Evolutionary conservation across 2,113 vertebrate species (phyloP).

Genomic region (Psephotus haematonotus): DNA sequence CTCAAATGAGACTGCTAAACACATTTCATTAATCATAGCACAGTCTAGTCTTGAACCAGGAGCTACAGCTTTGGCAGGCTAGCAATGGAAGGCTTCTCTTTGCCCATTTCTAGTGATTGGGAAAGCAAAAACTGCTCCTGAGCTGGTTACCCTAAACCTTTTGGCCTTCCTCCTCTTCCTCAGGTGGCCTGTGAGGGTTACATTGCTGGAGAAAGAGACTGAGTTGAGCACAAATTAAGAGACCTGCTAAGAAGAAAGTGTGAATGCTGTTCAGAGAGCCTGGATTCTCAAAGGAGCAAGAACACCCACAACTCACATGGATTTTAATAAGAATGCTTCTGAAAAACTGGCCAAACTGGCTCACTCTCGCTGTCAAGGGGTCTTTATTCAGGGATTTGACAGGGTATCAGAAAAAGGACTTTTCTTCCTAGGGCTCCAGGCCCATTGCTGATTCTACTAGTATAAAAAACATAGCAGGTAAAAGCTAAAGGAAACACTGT

Average conservation of each 20-base stretch:
- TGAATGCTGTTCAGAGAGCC: background rate
- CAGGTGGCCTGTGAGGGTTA: background rate
- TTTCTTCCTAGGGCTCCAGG: background rate
- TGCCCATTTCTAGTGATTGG: background rate
- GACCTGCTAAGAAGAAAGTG: background rate
- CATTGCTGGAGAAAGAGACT: background rate
- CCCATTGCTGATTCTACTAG: background rate
- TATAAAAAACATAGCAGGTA: background rate
- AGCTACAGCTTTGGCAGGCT: background rate
- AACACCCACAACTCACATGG: background rate
- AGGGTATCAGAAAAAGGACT: background rate
- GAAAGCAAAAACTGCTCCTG: background rate
- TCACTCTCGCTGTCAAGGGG: background rate
- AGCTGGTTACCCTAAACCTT: background rate
- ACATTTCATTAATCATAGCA: conserved; percentile 61
- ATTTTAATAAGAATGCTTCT: background rate
- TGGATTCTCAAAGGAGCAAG: background rate
- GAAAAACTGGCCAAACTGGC: background rate
- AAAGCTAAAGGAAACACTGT: background rate
- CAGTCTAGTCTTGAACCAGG: conserved; percentile 23
- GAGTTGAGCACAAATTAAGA: background rate
- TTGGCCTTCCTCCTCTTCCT: background rate
- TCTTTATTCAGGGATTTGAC: background rate
- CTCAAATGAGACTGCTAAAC: conserved; percentile 58
- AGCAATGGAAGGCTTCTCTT: background rate